Conservation (phyloP, 2,113 vertebrate species). For the Delphinapterus leucas region DNA sequence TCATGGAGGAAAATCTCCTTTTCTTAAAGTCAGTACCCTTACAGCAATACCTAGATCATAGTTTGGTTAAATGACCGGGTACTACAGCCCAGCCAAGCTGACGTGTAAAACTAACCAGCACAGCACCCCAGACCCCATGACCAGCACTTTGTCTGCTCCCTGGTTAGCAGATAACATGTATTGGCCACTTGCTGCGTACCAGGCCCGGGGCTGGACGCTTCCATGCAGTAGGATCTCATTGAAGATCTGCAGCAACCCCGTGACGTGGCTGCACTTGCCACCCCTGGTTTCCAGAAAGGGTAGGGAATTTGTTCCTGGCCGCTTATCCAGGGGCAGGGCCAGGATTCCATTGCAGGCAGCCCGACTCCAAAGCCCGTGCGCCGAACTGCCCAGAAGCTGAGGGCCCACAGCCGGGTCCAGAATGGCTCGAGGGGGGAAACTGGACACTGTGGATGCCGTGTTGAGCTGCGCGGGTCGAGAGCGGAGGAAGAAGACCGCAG, state of each 20-base stretch:
- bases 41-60: background rate
- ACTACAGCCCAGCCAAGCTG: background rate
- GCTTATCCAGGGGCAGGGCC: background rate
- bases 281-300: background rate
- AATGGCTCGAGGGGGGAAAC: background rate
- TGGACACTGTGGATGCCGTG: background rate
- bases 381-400: background rate
- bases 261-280: background rate
- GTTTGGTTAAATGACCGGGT: background rate
- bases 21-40: background rate
- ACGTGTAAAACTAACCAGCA: background rate
- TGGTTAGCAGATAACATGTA: background rate
- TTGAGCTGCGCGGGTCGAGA: background rate
- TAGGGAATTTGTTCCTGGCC: background rate
- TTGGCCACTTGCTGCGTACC: background rate
- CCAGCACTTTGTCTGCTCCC: background rate
- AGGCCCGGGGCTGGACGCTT: background rate
- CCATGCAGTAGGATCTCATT: background rate
- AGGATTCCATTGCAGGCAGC: background rate
- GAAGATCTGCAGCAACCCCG: background rate
- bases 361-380: background rate
- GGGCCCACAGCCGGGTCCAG: background rate
- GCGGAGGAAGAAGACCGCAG: background rate
- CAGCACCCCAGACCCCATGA: background rate
- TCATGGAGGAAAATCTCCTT: background rate